Percentiles rank a stretch among this genome's conserved stretches.
These are phyloP conservation scores for Pteropus alecto DNA, from an alignment of 2,113 vertebrate genomes.

Conservation along the genomic window DNA sequence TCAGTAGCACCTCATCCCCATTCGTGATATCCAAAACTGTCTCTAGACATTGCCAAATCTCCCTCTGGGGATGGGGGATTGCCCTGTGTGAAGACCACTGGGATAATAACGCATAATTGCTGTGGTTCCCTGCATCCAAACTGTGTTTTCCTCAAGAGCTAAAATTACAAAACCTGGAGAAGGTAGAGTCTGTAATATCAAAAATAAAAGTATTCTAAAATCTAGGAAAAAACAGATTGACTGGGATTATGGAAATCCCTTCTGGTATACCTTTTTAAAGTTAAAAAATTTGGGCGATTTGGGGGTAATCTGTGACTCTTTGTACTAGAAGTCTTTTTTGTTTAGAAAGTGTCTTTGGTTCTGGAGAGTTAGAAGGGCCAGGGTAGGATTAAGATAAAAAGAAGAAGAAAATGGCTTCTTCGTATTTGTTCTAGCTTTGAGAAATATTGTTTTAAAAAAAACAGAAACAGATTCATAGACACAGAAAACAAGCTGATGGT, in stretches of 20 bases:
- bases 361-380: not conserved
- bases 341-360: not conserved
- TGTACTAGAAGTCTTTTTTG: not conserved
- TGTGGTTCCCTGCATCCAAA: not conserved
- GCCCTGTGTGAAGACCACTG: not conserved
- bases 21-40: not conserved
- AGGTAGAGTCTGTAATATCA: not conserved
- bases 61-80: not conserved
- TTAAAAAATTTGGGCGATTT: not conserved
- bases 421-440: not conserved
- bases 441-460: not conserved
- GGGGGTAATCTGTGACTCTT: not conserved
- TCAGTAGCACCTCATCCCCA: not conserved
- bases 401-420: not conserved
- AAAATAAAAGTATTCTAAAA: constrained; percentile 19
- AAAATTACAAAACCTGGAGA: not conserved
- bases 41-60: not conserved
- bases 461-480: too few species aligned
- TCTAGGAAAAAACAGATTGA: not conserved
- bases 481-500: too few species aligned
- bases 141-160: not conserved
- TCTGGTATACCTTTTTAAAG: not conserved
- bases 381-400: not conserved
- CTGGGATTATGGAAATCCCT: not conserved
- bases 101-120: not conserved